Conservation (phyloP, 1,140 invertebrate species). For the Lucilia sericata region DNA sequence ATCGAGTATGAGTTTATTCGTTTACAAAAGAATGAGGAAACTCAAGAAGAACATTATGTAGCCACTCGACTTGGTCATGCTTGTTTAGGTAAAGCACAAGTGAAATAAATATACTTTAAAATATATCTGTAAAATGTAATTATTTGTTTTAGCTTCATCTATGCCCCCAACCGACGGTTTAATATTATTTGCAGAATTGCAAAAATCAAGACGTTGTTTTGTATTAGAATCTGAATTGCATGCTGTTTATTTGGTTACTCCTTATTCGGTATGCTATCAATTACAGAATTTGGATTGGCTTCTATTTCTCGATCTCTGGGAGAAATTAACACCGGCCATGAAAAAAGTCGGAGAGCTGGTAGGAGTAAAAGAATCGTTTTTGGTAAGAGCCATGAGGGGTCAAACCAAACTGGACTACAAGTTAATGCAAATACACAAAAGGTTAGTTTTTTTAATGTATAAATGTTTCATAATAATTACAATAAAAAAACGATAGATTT, state of each 20-base stretch:
- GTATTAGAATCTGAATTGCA: conserved; percentile 96
- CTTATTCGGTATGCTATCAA: conserved; percentile 83
- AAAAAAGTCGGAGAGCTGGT: conserved; percentile 90
- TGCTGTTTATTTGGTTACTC: conserved; percentile 93
- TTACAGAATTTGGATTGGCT: conserved; percentile 90
- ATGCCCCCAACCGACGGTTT: conserved; percentile 93
- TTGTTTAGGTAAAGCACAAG: conserved; percentile 72
- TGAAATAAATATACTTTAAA: neutral
- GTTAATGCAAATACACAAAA: conserved; percentile 71
- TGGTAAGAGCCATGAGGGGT: conserved; percentile 83
- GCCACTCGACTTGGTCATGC: conserved; percentile 91
- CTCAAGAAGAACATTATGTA: conserved; percentile 72
- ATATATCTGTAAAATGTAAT: neutral
- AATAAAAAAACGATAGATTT: conserved; percentile 74
- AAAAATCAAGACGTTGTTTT: conserved; percentile 89
- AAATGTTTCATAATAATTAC: too few species aligned
- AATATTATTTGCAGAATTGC: conserved; percentile 88
- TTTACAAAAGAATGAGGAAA: conserved; percentile 69
- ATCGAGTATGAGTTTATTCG: conserved; percentile 73
- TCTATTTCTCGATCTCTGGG: conserved; percentile 86
- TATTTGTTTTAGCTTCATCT: conserved; percentile 76
- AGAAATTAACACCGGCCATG: conserved; percentile 81
- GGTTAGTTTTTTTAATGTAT: conserved; percentile 56
- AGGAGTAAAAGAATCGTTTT: conserved; percentile 90
- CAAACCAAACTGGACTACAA: conserved; percentile 70